Conservation (phyloP, 2,888 invertebrate genomes). For the Helicoverpa assulta region DNA sequence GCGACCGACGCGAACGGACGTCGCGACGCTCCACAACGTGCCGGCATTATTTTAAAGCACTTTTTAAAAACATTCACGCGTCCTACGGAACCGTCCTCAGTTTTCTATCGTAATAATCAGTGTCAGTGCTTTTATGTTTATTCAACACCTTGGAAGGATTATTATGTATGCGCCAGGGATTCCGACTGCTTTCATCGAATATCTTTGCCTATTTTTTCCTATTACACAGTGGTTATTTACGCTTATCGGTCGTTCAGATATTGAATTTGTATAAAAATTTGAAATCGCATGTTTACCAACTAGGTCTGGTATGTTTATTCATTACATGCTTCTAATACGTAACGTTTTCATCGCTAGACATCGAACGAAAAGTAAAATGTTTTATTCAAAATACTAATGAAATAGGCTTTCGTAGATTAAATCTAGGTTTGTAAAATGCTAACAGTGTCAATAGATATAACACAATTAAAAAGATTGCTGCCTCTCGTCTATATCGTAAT, state of each 20-base stretch:
- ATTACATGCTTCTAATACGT: slow-evolving; percentile 58
- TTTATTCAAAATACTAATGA: slow-evolving; percentile 24
- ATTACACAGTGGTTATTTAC: slow-evolving; percentile 52
- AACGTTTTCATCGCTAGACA: slow-evolving; percentile 51
- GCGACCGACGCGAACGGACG: slow-evolving; percentile 73
- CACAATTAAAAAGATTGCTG: slow-evolving; percentile 28
- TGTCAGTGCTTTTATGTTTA: slow-evolving; percentile 67
- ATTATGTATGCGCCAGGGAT: slow-evolving; percentile 54
- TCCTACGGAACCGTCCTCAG: slow-evolving; percentile 79
- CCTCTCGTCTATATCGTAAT: slow-evolving; percentile 46
- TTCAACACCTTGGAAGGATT: slow-evolving; percentile 66
- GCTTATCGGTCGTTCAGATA: slow-evolving; percentile 63
- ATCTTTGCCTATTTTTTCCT: slow-evolving; percentile 55
- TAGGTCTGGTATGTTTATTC: slow-evolving; percentile 74
- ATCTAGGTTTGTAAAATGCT: slow-evolving; percentile 14
- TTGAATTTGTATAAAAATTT: slow-evolving; percentile 55
- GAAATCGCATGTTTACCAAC: slow-evolving; percentile 73
- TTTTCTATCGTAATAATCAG: slow-evolving; percentile 71
- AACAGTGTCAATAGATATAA: slow-evolving; percentile 26
- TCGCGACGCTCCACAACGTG: slow-evolving; percentile 63
- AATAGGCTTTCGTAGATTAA: slow-evolving; percentile 20
- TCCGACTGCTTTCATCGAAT: slow-evolving; percentile 58
- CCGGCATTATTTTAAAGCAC: slow-evolving; percentile 75
- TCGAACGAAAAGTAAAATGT: slow-evolving; percentile 25
- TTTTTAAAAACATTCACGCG: slow-evolving; percentile 75